Base-by-base conservation (phyloP, 2,888 invertebrate species). In the Protophormia terraenovae region DNA sequence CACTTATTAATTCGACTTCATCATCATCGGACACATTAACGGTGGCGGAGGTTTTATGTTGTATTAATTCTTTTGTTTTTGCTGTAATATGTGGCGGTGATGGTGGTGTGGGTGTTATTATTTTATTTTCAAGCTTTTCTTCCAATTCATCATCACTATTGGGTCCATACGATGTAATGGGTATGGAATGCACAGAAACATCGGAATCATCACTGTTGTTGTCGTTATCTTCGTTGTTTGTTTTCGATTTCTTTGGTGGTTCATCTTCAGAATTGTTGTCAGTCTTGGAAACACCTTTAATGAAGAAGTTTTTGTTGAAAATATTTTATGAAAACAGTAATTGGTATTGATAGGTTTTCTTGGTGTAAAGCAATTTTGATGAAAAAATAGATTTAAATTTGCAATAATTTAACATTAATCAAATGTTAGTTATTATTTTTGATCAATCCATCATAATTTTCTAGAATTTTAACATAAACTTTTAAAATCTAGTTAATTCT, bases 151-250 rank as follows among this genome's bases (percentile, higher is more conserved):
- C 90, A 2, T 91, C 91, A 2, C 89, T 90, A 60, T 89, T 90
- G 22, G 89, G 90, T 4, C 91, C 91, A 84, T 91, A 92, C 16
- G 90, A 91, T 8, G 91, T 91, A n/a, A 92, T 92, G 0, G 93
- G 93, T 90, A 93, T 92, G 62, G 93, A 93, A 69, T 92, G 92
- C 29, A 92, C 90, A 6, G 90, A 93, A 66, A 88, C 90, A 60
- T 91, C 90, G 0, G 92, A 92, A 66, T 91, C 91, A 24, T 89
- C 89, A 77, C 78, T 86, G 7, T 55, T 86, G n/a, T 86, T 86
- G n/a, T 35, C 73, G 32, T 84, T 84, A 19, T 83, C 79, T n/a
- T 76, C 78, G 19, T 80, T 77, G 32, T 86, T 83, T 47, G 86
- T 67, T 14, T 79, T 81, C n/a, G 86, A 86, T n/a, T 86, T 83